Conservation (phyloP, 1,140 invertebrate genomes). For the Aplysia californica region DNA sequence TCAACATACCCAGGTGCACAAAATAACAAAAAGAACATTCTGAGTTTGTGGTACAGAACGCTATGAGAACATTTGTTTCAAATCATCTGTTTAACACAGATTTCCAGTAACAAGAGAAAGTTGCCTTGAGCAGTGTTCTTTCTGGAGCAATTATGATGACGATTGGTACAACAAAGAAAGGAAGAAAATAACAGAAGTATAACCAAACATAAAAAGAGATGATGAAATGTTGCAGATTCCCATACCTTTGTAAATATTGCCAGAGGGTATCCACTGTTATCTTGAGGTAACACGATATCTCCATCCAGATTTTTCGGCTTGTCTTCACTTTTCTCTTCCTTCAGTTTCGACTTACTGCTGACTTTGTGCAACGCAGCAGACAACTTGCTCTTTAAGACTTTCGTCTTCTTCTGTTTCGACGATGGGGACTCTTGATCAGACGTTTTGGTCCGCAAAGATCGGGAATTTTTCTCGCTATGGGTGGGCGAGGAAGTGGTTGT, state of each 20-base stretch:
- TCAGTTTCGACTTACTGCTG: constrained; percentile 25
- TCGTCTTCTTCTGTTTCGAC: not conserved
- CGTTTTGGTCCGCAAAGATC: not conserved
- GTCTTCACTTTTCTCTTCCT: constrained; percentile 14
- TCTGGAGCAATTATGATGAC: no score
- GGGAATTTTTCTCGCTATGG: constrained; percentile 32
- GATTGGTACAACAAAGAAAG: not conserved
- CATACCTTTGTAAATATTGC: constrained; percentile 88
- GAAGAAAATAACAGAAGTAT: not conserved
- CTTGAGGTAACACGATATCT: constrained; percentile 52
- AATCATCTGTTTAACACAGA: no score
- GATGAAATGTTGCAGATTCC: no score
- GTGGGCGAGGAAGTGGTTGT: no score
- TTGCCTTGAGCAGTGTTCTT: no score
- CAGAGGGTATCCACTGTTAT: constrained; percentile 88
- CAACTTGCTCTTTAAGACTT: constrained; percentile 47
- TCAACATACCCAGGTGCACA: no score
- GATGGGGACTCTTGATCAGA: not conserved
- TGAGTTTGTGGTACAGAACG: no score
- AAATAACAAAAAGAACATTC: no score
- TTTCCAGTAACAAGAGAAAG: no score
- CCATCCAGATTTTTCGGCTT: constrained; percentile 18
- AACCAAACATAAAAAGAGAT: not conserved
- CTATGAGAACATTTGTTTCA: no score
- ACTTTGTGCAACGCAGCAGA: constrained; percentile 48